phyloP scores from a whole-genome alignment of 2,888 invertebrate species.

The Mystacides longicornis region DNA sequence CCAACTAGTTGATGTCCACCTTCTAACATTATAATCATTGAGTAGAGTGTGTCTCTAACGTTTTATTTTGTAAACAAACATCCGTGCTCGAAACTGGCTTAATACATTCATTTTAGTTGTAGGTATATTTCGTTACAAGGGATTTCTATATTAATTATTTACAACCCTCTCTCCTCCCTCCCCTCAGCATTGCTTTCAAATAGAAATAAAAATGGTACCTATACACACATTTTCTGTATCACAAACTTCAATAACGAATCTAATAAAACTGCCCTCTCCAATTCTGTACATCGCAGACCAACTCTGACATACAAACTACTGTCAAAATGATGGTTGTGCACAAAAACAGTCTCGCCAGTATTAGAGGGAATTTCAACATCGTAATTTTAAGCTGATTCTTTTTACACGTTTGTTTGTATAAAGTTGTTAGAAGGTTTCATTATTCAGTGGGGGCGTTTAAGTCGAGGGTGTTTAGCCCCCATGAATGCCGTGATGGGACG shows the following conservation, averaged over 20 bases:
- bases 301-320: too few relatives aligned
- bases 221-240: not conserved
- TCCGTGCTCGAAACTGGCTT: too few relatives aligned
- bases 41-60: too few relatives aligned
- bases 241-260: constrained; percentile 18
- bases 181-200: not conserved
- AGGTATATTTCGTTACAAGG: too few relatives aligned
- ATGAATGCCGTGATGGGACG: not conserved
- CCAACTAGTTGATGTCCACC: too few relatives aligned
- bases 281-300: not conserved
- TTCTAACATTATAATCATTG: too few relatives aligned
- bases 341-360: too few relatives aligned
- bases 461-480: constrained; percentile 11
- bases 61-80: too few relatives aligned
- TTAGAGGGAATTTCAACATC: not conserved
- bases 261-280: constrained; percentile 16
- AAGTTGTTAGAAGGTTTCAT: not conserved
- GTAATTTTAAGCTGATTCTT: not conserved
- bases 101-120: too few relatives aligned
- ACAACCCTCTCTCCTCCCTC: not conserved
- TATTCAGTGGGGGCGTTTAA: constrained; percentile 14
- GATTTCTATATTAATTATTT: not conserved
- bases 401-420: not conserved
- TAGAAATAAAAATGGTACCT: not conserved
- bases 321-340: too few relatives aligned